These are phyloP conservation scores for Mycetomoellerius zeteki DNA, from an alignment of 1,140 invertebrate genomes.

Conservation along the genomic window DNA sequence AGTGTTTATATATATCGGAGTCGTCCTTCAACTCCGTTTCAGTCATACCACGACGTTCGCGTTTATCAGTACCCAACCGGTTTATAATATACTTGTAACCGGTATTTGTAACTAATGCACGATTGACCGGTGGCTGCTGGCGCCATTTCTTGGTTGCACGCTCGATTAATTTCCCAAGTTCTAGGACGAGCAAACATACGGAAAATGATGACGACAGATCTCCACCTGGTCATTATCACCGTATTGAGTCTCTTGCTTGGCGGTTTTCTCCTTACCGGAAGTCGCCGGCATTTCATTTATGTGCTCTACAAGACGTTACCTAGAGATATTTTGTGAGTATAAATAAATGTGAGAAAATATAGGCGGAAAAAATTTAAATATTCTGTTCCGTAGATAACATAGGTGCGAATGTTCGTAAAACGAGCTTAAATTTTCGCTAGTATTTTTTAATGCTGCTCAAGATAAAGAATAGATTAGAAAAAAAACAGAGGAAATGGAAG, in stretches of 20 bases:
- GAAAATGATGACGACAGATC: slow-evolving; percentile 67
- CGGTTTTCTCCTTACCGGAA: slow-evolving; percentile 82
- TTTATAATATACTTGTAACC: neutral
- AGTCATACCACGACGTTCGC: slow-evolving; percentile 12
- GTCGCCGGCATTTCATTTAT: slow-evolving; percentile 79
- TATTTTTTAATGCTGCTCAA: neutral
- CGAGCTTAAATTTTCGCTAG: neutral
- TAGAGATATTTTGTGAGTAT: slow-evolving; percentile 85
- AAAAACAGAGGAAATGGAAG: no score
- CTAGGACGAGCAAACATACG: neutral
- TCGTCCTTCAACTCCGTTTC: slow-evolving; percentile 5
- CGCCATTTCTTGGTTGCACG: slow-evolving; percentile 29
- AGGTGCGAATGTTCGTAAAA: neutral
- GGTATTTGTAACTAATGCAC: neutral
- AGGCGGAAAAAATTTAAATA: no score
- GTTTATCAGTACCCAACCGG: neutral
- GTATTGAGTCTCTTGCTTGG: slow-evolving; percentile 75
- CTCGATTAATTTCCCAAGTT: slow-evolving; percentile 18
- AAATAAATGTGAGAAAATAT: neutral
- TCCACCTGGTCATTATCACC: slow-evolving; percentile 77
- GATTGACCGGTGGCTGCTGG: neutral
- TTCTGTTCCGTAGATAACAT: neutral
- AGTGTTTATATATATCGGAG: slow-evolving; percentile 10
- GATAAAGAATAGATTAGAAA: neutral
- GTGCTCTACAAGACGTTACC: slow-evolving; percentile 84